Base-by-base conservation (phyloP, 2,888 invertebrate genomes). In the Steromphala cineraria region DNA sequence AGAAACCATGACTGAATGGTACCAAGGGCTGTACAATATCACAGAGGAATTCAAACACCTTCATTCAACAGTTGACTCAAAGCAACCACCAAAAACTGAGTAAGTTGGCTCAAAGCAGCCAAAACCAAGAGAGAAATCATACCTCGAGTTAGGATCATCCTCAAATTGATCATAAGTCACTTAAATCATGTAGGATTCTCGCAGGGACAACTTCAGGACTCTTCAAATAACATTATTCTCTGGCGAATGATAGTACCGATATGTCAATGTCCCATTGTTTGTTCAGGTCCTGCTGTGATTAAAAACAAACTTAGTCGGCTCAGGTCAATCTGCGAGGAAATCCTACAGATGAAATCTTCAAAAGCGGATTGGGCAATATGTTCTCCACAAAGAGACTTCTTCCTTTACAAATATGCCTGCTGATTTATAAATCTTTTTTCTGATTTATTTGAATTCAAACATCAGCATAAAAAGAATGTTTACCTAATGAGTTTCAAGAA, bases 151-250 rank as follows among this genome's bases (percentile, higher is more conserved):
- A 13, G 62, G 62, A 62, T 62, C 28, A 62, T 62, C 62, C 15
- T 24, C 62, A 62, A 62, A 62, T 62, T 62, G 62, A 62, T 62
- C 62, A 62, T 62, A 62, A 62, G 62, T 62, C 62, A 62, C 28
- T 62, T 62, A 62, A 62, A 62, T 28, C 62, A 62, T 62, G 28
- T 28, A 62, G 62, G 62, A 24, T 62, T 62, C 28, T 13, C 15
- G 28, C 62, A 5, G 28, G 24, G 28, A 24, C 28, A 28, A 28
- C 15, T 17, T 7, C 15, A 62, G 62, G 62, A 28, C n/a, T 62
- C 62, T 62, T 62, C 62, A 62, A 62, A 62, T 28, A 24, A 24
- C 62, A 62, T 62, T 62, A 62, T 62, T 28, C 24, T 28, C 15
- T 13, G 15, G 8, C 28, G 28, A 62, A 15, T 24, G 62, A 62